Evolutionary conservation across 2,113 vertebrate species (phyloP).

Genomic region (Zosterops hypoxanthus): DNA sequence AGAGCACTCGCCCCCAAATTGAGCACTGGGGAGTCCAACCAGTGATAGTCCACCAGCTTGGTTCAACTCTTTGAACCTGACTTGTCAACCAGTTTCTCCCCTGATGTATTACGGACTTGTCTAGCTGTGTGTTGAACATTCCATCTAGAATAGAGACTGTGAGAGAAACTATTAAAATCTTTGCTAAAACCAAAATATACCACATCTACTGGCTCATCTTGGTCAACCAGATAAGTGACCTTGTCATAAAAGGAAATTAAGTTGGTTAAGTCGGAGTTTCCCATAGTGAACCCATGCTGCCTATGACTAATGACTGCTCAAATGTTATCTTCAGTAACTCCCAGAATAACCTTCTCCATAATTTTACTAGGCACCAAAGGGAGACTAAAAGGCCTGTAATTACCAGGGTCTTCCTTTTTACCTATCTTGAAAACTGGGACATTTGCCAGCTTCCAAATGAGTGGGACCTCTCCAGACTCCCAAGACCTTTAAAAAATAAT

Average conservation of each 20-base stretch:
- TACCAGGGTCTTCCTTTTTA: not conserved
- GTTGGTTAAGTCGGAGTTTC: not conserved
- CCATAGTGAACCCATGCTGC: not conserved
- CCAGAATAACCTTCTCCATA: not conserved
- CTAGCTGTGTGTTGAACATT: not conserved
- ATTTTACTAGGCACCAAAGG: not conserved
- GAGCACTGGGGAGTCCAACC: not conserved
- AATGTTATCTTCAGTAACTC: not conserved
- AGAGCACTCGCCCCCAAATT: not conserved
- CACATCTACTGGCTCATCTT: not conserved
- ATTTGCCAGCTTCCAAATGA: not conserved
- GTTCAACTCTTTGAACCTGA: not conserved
- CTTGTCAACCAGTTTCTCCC: not conserved
- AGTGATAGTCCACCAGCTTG: not conserved
- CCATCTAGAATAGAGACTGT: not conserved
- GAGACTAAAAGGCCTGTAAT: not conserved
- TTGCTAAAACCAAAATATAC: not conserved
- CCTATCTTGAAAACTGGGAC: not conserved
- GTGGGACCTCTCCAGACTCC: not conserved
- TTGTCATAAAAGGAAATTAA: not conserved
- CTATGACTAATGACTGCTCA: not conserved
- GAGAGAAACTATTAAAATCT: not conserved
- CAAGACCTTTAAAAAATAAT: not conserved
- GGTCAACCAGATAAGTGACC: not conserved
- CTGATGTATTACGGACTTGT: not conserved